Base-by-base conservation (phyloP, 2,888 invertebrate species). In the Orchesella flavescens region DNA sequence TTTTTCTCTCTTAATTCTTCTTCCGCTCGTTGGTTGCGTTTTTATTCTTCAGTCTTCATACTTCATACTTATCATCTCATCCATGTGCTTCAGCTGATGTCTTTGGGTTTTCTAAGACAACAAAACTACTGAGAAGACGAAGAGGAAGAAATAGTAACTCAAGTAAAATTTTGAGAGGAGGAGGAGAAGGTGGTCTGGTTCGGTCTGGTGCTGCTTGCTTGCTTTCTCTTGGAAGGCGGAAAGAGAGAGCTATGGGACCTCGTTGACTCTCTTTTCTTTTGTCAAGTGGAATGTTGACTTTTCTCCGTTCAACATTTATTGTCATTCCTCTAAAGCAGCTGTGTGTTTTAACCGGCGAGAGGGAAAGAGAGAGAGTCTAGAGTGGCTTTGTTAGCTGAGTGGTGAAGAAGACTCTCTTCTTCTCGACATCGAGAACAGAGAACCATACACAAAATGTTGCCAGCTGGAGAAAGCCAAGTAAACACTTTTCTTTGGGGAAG, bases 221-320 rank as follows among this genome's bases (percentile, higher is more conserved):
- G 57, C 55, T 66, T 53, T 19, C 53, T 53, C 19, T 7, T 53
- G n/a, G n/a, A n/a, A n/a, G n/a, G n/a, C 34, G 7, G 34, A 34
- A 34, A 23, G 61, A 57, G 69, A 69, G 46, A 61, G 68, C 57
- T 21, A 61, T 77, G 71, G 71, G 78, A 78, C 63, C 78, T 78
- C 71, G 78, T 78, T 78, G 78, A 78, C 78, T 78, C 71, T 78
- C 34, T 71, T 63, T 59, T 59, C 57, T 61, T 68, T 53, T 43
- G n/a, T 78, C 71, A 78, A 78, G 78, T 78, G 78, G 63, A 78
- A 78, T 78, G 78, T 78, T 71, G 78, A 78, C 78, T 71, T 78
- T 78, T 49, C 71, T 69, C 72, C 15, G 46, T 53, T 61, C 17
- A 63, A n/a, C 66, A 57, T 77, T n/a, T 7, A 34, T 34, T 77